A percentile compares a stretch with the other conserved stretches of the same genome.
Evolutionary conservation across 1,140 invertebrate genomes (phyloP).

Genomic region (Aradophagus sp.): DNA sequence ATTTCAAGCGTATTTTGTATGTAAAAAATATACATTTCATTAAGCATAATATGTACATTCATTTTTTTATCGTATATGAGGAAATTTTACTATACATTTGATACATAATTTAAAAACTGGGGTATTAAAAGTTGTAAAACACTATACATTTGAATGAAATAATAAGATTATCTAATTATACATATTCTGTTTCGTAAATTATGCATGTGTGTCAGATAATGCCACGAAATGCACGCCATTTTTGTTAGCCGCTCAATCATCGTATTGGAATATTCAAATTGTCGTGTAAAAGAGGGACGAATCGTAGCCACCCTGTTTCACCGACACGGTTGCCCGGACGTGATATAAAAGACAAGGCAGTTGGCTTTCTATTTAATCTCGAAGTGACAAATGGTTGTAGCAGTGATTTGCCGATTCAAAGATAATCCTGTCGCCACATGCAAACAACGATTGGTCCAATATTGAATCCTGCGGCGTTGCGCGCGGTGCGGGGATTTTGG

Average conservation of each 20-base stretch:
- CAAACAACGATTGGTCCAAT: conserved; percentile 68
- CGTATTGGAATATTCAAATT: conserved; percentile 43
- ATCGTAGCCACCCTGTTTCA: conserved; percentile 57
- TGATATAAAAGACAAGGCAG: conserved; percentile 59
- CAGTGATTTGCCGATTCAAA: conserved; percentile 70
- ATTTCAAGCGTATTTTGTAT: too few species aligned
- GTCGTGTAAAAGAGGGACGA: conserved; percentile 33
- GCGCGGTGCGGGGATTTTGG: conserved; percentile 14
- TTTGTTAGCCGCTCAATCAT: conserved; percentile 14
- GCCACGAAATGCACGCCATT: conserved; percentile 28
- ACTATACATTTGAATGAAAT: too few species aligned
- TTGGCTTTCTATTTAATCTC: conserved; percentile 69
- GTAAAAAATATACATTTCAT: too few species aligned
- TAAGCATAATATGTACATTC: too few species aligned
- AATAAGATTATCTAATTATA: too few species aligned
- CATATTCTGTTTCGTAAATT: too few species aligned
- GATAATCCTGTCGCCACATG: conserved; percentile 68
- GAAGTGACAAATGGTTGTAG: conserved; percentile 67
- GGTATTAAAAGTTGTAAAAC: too few species aligned
- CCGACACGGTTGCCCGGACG: conserved; percentile 29
- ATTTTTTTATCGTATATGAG: too few species aligned
- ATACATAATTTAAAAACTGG: too few species aligned
- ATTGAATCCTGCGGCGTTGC: conserved; percentile 30
- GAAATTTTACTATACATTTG: too few species aligned
- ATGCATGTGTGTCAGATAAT: too few species aligned